Base-by-base conservation (phyloP, 2,113 vertebrate species). In the Scalopus aquaticus region DNA sequence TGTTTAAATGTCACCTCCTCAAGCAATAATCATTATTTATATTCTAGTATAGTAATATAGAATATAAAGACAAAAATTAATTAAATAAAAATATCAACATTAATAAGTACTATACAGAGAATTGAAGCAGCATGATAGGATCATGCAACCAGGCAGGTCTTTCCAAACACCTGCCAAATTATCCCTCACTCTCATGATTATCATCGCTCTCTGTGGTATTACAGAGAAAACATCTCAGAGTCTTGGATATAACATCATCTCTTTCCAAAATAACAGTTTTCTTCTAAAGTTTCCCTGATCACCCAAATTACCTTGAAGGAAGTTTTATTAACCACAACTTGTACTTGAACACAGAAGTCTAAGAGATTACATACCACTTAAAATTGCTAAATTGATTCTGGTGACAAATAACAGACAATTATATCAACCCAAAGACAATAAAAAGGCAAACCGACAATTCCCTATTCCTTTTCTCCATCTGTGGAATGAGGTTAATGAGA, bases 401-500 rank as follows among this genome's bases (percentile, higher is more conserved):
- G 77, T 81, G 49, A 85, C 67, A 95, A 96, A 94, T 80, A 22
- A 10, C 81, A 95, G 81, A 62, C 58, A 56, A 78, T 85, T 84
- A 26, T 49, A 46, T 88, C 67, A 87, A 88, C 15, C 20, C 0
- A 0, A 95, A 78, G 90, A 92, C 26, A 82, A 42, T 80, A 88
- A 94, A 92, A 95, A 80, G 37, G 62, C 70, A 94, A 90, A 93
- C 2, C 94, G 39, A 67, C 22, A 78, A 28, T 64, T 60, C 49
- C 76, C 93, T 72, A 30, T 16, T 83, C 60, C 54, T 90, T 88
- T 93, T 88, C 62, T 94, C 73, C 56, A 74, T 91, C 85, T 86
- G 73, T 67, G 20, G 62, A 88, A 85, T 35, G 32, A 92, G 69
- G 88, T 73, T 95, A 95, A 96, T 79, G 49, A 96, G 67, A 90